Evolutionary conservation across 2,797 vertebrate genomes (phyloP).

Genomic region (Scleropages formosus): DNA sequence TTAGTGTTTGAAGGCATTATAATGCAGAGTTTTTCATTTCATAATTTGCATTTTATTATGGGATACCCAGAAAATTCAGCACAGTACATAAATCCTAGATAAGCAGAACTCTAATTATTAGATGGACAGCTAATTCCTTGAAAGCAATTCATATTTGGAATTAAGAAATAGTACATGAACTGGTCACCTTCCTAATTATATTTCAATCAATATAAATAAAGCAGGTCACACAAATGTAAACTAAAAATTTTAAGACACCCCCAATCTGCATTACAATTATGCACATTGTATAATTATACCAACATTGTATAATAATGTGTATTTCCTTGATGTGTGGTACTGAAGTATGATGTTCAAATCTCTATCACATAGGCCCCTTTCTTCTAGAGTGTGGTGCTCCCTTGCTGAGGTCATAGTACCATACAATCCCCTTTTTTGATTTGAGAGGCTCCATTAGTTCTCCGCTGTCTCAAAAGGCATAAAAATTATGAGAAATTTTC

Average conservation of each 20-base stretch:
- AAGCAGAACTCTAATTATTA: not conserved
- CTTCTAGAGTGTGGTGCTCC: no score
- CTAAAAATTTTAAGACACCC: not conserved
- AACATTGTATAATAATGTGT: no score
- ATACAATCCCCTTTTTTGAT: no score
- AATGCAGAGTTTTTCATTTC: not conserved
- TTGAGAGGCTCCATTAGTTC: no score
- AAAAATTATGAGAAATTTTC: no score
- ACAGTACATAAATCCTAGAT: no score
- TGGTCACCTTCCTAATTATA: not conserved
- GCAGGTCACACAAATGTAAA: not conserved
- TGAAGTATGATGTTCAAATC: no score
- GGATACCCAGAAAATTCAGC: not conserved
- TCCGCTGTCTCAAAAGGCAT: no score
- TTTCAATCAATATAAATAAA: not conserved
- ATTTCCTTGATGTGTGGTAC: no score
- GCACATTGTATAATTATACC: not conserved
- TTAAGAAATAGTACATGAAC: not conserved
- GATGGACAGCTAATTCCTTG: not conserved
- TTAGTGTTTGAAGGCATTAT: not conserved
- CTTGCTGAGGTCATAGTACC: no score
- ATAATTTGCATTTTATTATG: not conserved
- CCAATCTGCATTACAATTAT: not conserved
- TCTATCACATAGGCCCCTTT: no score
- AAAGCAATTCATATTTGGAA: not conserved